Percentiles rank a stretch among this genome's conserved stretches.
Evolutionary conservation across 2,113 vertebrate genomes (phyloP).

Genomic region (Erythrolamprus reginae): DNA sequence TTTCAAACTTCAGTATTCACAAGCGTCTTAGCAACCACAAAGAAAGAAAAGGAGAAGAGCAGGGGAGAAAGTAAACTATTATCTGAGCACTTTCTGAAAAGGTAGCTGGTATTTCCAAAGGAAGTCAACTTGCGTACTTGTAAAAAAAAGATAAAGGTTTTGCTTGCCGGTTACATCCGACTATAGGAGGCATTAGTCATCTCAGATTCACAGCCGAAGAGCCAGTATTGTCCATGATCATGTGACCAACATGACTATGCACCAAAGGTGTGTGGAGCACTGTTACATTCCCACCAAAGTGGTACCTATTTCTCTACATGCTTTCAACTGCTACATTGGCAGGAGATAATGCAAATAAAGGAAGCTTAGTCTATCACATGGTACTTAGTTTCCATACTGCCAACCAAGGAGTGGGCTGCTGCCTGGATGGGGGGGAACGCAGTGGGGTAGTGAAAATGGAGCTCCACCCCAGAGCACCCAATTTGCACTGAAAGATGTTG

Average conservation of each 20-base stretch:
- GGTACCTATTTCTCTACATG: neutral
- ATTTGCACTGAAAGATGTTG: too few species aligned
- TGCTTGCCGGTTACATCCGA: neutral
- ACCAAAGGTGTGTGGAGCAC: neutral
- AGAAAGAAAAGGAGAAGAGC: neutral
- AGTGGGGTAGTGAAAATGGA: too few species aligned
- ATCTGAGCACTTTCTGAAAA: neutral
- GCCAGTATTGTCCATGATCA: neutral
- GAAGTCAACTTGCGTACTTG: neutral
- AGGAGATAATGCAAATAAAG: neutral
- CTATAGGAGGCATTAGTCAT: neutral
- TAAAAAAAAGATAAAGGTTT: neutral
- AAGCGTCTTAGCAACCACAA: neutral
- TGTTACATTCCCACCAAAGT: neutral
- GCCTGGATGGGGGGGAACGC: too few species aligned
- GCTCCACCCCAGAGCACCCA: too few species aligned
- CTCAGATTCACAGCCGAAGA: neutral
- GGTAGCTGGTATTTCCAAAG: neutral
- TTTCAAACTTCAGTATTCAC: constrained; percentile 17
- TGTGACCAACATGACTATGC: neutral
- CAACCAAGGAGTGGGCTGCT: too few species aligned
- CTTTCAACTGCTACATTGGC: neutral
- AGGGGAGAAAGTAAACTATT: neutral
- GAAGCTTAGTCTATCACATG: neutral
- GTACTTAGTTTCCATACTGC: too few species aligned